phyloP scores from a whole-genome alignment of 1,140 invertebrate species.

The Neuroterus valhalla region DNA sequence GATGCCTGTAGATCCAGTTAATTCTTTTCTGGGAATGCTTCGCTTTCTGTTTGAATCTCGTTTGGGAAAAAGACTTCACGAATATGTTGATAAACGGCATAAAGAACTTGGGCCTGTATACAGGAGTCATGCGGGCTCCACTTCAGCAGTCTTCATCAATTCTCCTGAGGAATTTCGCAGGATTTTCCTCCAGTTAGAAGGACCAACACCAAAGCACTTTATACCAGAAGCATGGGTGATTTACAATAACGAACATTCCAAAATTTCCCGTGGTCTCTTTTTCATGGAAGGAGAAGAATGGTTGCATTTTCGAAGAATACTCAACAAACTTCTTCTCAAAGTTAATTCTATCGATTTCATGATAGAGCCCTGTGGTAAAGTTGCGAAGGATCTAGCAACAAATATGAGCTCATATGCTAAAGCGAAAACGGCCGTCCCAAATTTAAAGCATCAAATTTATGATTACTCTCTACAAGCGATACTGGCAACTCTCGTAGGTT shows the following conservation, averaged over 20 bases:
- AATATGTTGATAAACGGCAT: constrained; percentile 85
- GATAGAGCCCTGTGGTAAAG: constrained; percentile 73
- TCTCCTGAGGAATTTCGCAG: constrained; percentile 81
- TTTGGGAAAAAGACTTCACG: constrained; percentile 77
- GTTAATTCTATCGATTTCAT: constrained; percentile 72
- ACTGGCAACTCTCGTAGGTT: constrained; percentile 82
- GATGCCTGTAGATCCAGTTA: constrained; percentile 66
- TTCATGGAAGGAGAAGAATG: constrained; percentile 92
- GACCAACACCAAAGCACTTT: constrained; percentile 85
- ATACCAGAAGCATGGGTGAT: constrained; percentile 88
- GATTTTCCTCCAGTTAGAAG: constrained; percentile 84
- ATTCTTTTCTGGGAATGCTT: constrained; percentile 68
- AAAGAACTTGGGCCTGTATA: constrained; percentile 84
- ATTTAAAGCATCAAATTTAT: constrained; percentile 84
- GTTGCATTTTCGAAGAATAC: constrained; percentile 79
- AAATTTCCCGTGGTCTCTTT: constrained; percentile 84
- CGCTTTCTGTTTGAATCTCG: constrained; percentile 64
- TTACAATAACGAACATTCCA: constrained; percentile 82
- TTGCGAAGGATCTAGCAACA: constrained; percentile 70
- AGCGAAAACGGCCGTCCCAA: constrained; percentile 51
- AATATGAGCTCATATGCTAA: constrained; percentile 69
- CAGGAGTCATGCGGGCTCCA: constrained; percentile 81
- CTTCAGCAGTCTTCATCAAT: constrained; percentile 83
- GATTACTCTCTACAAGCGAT: constrained; percentile 85
- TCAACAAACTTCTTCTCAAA: constrained; percentile 84